Evolutionary conservation across 30 jellyfish, hydroid and myxozoan species (phyloP).

Genomic region (Turritopsis rubra): DNA sequence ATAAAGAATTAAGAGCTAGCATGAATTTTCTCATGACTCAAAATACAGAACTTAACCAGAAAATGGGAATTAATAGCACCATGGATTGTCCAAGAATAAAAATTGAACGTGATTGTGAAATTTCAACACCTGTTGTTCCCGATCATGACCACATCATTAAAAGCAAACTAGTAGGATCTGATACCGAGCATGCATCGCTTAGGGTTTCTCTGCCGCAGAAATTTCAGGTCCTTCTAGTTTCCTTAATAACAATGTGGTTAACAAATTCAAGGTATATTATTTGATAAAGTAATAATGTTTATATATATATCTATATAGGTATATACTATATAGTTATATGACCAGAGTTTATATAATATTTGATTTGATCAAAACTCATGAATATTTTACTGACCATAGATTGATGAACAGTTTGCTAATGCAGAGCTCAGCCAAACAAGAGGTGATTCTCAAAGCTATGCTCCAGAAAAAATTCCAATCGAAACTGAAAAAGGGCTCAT

Average conservation of each 20-base stretch:
- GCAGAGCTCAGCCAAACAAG: slow-evolving; percentile 27
- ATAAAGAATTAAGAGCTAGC: slow-evolving; percentile 18
- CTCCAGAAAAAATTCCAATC: slow-evolving; percentile 69
- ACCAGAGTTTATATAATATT: too few species aligned
- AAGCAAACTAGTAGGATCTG: slow-evolving; percentile 71
- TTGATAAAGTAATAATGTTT: background rate
- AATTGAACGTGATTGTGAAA: background rate
- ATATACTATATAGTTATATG: too few species aligned
- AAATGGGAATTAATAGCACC: slow-evolving; percentile 12
- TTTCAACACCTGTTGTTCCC: slow-evolving; percentile 7
- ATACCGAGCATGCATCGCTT: slow-evolving; percentile 91
- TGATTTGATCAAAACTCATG: too few species aligned
- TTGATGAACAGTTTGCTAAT: slow-evolving; percentile 22
- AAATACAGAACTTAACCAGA: slow-evolving; percentile 6
- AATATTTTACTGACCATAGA: background rate
- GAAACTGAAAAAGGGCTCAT: slow-evolving; percentile 60
- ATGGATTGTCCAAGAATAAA: background rate
- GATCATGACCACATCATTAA: slow-evolving; percentile 59
- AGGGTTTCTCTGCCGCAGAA: slow-evolving; percentile 95
- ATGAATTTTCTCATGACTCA: slow-evolving; percentile 19
- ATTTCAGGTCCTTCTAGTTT: slow-evolving; percentile 75
- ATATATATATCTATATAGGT: too few species aligned
- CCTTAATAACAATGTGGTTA: slow-evolving; percentile 93
- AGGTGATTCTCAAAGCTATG: slow-evolving; percentile 11
- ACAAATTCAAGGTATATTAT: slow-evolving; percentile 53